A percentile compares a stretch with the other conserved stretches of the same genome.
phyloP scores from a whole-genome alignment of 2,797 vertebrate genomes.

The Helarctos malayanus region DNA sequence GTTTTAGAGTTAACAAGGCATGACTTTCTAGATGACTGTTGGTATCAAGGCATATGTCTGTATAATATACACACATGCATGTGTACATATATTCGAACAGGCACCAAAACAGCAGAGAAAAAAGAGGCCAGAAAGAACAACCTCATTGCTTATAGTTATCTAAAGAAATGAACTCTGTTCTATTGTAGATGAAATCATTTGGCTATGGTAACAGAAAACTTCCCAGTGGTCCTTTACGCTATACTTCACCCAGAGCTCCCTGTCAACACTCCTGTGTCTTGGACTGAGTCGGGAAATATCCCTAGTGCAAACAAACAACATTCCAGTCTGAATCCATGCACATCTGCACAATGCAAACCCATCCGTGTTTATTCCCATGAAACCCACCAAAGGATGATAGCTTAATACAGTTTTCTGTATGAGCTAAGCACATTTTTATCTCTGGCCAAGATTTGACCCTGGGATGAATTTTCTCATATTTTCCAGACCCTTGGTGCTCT shows the following conservation, averaged over 20 bases:
- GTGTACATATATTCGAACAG: neutral
- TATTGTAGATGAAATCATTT: slow-evolving; percentile 81
- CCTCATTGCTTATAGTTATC: slow-evolving; percentile 53
- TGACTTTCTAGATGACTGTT: slow-evolving; percentile 35
- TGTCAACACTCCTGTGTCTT: slow-evolving; percentile 80
- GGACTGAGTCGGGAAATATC: slow-evolving; percentile 74
- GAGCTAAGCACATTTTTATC: slow-evolving; percentile 67
- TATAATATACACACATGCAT: neutral
- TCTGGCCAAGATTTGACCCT: slow-evolving; percentile 44
- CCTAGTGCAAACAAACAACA: slow-evolving; percentile 46
- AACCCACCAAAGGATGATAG: neutral
- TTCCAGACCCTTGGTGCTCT: neutral
- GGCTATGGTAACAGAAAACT: slow-evolving; percentile 64
- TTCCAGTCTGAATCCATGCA: slow-evolving; percentile 48
- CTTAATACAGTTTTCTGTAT: slow-evolving; percentile 11
- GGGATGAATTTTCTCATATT: slow-evolving; percentile 23
- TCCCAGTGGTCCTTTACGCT: slow-evolving; percentile 81
- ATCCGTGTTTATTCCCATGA: neutral
- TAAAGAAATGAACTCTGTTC: slow-evolving; percentile 72
- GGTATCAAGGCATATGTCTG: slow-evolving; percentile 14
- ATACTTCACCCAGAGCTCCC: slow-evolving; percentile 72
- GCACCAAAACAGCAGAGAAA: neutral
- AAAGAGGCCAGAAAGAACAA: neutral
- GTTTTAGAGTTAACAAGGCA: slow-evolving; percentile 41
- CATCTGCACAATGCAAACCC: slow-evolving; percentile 55